Percentiles rank a stretch among this genome's conserved stretches.
These are phyloP conservation scores for Cyprinella venusta DNA, from an alignment of 2,797 vertebrate genomes.

Conservation along the genomic window DNA sequence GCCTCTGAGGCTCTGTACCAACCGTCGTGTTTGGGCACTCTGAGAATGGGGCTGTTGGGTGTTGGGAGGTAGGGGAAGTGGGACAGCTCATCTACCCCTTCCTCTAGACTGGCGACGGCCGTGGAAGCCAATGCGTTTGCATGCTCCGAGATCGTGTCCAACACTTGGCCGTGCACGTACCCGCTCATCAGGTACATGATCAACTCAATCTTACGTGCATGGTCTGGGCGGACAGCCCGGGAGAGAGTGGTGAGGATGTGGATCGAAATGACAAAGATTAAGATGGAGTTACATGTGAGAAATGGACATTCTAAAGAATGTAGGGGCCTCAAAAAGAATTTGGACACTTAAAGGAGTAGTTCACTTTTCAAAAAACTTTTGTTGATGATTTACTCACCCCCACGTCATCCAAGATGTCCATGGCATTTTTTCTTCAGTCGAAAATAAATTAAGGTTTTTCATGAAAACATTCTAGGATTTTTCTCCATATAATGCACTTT, in stretches of 20 bases:
- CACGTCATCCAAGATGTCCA: no score
- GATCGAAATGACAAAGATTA: slow-evolving; percentile 60
- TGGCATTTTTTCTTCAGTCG: no score
- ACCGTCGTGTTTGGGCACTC: slow-evolving; percentile 88
- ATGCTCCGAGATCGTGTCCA: slow-evolving; percentile 90
- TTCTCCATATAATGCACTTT: no score
- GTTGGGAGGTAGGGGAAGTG: slow-evolving; percentile 89
- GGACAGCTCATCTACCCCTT: slow-evolving; percentile 85
- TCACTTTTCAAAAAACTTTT: no score
- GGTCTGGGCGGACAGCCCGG: slow-evolving; percentile 75
- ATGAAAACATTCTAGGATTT: no score
- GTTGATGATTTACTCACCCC: no score
- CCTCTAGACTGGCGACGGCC: slow-evolving; percentile 87
- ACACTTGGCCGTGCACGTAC: slow-evolving; percentile 87
- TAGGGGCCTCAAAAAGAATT: not conserved
- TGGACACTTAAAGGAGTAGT: not conserved
- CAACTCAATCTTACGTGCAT: slow-evolving; percentile 91
- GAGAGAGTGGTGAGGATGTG: not conserved
- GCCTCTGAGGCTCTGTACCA: slow-evolving; percentile 76
- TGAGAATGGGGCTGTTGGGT: slow-evolving; percentile 82
- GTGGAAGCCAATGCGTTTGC: slow-evolving; percentile 87
- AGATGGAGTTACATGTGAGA: slow-evolving; percentile 62
- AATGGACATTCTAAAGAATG: slow-evolving; percentile 58
- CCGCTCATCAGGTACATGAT: slow-evolving; percentile 91
- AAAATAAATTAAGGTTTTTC: no score